These are phyloP conservation scores for Trichechus manatus DNA, from an alignment of 2,113 vertebrate species.

Conservation along the genomic window DNA sequence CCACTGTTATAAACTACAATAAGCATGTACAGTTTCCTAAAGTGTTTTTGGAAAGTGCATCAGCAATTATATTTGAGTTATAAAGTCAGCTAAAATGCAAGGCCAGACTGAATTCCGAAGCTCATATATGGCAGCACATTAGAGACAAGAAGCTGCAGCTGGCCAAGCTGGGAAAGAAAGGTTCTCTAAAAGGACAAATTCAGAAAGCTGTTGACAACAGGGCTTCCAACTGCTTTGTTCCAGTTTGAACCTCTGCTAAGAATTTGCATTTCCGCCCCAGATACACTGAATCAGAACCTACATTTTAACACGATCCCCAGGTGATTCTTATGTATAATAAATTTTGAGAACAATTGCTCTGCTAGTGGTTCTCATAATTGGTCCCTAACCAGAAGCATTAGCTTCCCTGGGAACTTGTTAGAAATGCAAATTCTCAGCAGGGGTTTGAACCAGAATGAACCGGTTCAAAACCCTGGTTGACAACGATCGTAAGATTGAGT, in stretches of 20 bases:
- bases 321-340: no score
- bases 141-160: constrained; percentile 85
- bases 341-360: no score
- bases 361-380: no score
- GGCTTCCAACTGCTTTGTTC: no score
- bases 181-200: constrained; percentile 84
- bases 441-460: no score
- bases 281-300: no score
- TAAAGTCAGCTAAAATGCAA: constrained; percentile 82
- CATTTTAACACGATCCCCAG: no score
- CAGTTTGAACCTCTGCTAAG: no score
- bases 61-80: constrained; percentile 88
- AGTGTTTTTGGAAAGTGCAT: constrained; percentile 83
- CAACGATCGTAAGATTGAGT: constrained; percentile 82
- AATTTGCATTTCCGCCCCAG: no score
- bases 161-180: constrained; percentile 80
- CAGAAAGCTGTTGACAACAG: constrained; percentile 81
- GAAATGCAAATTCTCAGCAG: no score
- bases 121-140: constrained; percentile 78
- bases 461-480: not conserved
- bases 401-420: no score
- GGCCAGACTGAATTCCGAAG: constrained; percentile 85
- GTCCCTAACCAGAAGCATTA: no score
- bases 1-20: constrained; percentile 84
- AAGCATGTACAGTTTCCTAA: constrained; percentile 81